Base-by-base conservation (phyloP, 2,797 vertebrate genomes). In the Anabacerthia variegaticeps region DNA sequence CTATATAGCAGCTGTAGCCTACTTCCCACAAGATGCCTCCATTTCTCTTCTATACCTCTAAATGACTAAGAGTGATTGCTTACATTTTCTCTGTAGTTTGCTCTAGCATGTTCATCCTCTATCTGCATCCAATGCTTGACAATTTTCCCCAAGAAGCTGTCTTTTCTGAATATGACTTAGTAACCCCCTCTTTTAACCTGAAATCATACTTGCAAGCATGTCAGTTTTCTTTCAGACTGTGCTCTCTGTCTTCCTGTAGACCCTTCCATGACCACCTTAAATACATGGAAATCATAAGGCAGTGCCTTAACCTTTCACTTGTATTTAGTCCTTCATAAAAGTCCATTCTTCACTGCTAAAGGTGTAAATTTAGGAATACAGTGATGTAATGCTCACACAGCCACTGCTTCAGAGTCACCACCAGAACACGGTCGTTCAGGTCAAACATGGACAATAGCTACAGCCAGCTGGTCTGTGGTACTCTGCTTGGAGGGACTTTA, bases 11-110 rank as follows among this genome's bases (percentile, higher is more conserved):
- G 72, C 76, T 69, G 15, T 58, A 65, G 44, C 46, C 34, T 46
- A 9, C 74, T 95, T 88, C 88, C 88, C 76, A 91, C 74, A 93
- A 92, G 74, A 26, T 65, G 85, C 54, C 54, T 89, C 58, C 69
- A 73, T 6, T 85, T 86, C 66, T 67, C 71, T 54, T 58, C 54
- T 58, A 7, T 61, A 58, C 39, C 51, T 74, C 39, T 39, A 77
- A 84, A 71, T 46, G 48, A 85, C 83, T 85, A 68, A 75, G 10
- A 10, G 34, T 24, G 66, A 32, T 66, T 81, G n/a, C 39, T 56
- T 62, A 59, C 30, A 63, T 88, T 82, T 92, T 49, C 39, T 86
- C 34, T 17, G 17, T 61, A 65, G 59, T n/a, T 88, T 91, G 55
- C 23, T 78, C 48, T 59, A 71, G 76, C 46, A 44, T 79, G 27